Conservation (phyloP, 2,797 vertebrate species). For the Heterohyrax brucei region DNA sequence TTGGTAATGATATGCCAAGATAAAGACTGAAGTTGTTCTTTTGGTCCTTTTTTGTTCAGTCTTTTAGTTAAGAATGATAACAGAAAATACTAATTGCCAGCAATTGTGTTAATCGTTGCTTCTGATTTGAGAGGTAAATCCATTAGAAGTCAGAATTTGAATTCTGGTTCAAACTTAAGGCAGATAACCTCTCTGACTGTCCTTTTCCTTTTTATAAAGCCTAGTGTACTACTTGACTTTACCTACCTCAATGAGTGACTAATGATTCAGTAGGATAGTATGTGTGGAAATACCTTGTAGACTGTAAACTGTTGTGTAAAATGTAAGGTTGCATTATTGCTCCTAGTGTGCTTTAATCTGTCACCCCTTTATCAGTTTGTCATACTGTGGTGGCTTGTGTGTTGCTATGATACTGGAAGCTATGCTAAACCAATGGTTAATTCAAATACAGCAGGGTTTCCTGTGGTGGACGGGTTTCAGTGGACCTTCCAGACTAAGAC, state of each 20-base stretch:
- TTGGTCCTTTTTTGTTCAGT: constrained; percentile 19
- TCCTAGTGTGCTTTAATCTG: not conserved
- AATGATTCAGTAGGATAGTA: not conserved
- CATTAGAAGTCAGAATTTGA: not conserved
- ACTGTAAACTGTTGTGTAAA: constrained; percentile 35
- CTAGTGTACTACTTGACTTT: not conserved
- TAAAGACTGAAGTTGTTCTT: not conserved
- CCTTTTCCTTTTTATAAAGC: not conserved
- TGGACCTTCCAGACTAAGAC: not conserved
- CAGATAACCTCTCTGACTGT: not conserved
- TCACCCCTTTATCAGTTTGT: not conserved
- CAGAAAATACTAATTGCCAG: not conserved
- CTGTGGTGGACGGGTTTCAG: not conserved
- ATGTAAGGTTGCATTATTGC: constrained; percentile 1
- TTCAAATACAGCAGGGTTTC: not conserved
- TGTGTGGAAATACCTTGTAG: not conserved
- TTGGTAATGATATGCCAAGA: constrained; percentile 20
- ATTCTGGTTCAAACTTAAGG: constrained; percentile 39
- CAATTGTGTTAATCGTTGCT: constrained; percentile 17
- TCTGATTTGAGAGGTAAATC: constrained; percentile 6
- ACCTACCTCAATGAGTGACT: not conserved
- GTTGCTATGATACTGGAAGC: not conserved
- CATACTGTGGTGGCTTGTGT: not conserved
- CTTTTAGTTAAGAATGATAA: not conserved
- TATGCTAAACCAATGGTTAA: not conserved